A percentile compares a stretch with the other conserved stretches of the same genome.
These are phyloP conservation scores for Phylloscopus whistleri DNA, from an alignment of 2,113 vertebrate genomes.

Conservation along the genomic window DNA sequence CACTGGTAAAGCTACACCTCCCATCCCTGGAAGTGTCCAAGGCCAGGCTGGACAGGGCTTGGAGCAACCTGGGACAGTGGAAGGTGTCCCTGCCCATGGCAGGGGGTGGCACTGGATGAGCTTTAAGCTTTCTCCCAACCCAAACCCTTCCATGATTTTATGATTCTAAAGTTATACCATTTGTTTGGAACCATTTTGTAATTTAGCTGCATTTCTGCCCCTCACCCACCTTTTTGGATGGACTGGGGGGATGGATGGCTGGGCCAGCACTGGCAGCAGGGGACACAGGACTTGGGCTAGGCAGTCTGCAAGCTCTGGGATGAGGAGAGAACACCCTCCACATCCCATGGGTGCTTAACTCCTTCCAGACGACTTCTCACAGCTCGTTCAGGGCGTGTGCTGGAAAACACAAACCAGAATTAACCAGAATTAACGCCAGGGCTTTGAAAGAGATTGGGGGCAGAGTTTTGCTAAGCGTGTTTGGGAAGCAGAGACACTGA, in stretches of 20 bases:
- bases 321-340: background rate
- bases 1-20: background rate
- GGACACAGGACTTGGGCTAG: background rate
- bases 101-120: background rate
- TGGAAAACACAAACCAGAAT: background rate
- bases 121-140: background rate
- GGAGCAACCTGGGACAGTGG: background rate
- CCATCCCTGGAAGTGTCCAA: background rate
- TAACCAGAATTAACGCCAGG: background rate
- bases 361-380: background rate
- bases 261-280: background rate
- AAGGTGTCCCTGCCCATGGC: background rate
- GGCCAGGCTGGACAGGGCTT: accelerated
- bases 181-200: background rate
- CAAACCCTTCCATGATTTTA: background rate
- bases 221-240: accelerated
- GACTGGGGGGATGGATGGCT: accelerated
- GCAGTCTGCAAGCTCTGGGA: background rate
- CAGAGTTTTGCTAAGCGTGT: background rate
- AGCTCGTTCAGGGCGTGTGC: background rate
- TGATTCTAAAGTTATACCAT: background rate
- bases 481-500: background rate
- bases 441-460: background rate
- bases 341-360: background rate
- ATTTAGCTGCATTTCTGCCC: background rate